Percentiles rank a stretch among this genome's conserved stretches.
Evolutionary conservation across 1,140 invertebrate species (phyloP).

Genomic region (Ceratina australensis): DNA sequence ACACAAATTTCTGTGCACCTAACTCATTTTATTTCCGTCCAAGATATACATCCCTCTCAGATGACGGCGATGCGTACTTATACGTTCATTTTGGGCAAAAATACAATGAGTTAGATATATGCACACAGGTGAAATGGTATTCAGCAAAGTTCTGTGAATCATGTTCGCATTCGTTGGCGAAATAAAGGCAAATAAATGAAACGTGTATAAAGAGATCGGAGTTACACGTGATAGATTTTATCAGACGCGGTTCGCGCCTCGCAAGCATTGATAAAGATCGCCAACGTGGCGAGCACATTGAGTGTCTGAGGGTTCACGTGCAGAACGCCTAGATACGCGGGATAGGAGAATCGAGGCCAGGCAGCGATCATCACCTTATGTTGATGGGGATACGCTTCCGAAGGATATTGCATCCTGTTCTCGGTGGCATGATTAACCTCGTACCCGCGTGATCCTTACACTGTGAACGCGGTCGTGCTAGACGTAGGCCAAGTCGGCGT

Average conservation of each 20-base stretch:
- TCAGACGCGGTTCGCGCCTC: neutral
- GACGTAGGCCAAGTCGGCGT: neutral
- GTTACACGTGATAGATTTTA: too few species aligned
- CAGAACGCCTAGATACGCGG: constrained; percentile 23
- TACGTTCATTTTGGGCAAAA: too few species aligned
- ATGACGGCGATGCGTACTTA: too few species aligned
- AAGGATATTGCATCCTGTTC: constrained; percentile 32
- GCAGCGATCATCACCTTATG: constrained; percentile 40
- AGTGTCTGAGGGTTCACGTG: constrained; percentile 34
- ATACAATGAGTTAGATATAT: too few species aligned
- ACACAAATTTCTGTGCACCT: neutral
- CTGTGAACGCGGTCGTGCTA: neutral
- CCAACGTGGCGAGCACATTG: constrained; percentile 51
- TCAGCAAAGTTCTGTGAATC: neutral
- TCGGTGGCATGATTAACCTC: constrained; percentile 33
- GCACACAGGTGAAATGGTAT: neutral
- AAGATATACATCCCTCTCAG: too few species aligned
- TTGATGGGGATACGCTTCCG: constrained; percentile 2
- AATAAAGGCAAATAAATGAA: constrained; percentile 11
- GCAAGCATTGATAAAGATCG: constrained; percentile 35
- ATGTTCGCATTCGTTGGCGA: neutral
- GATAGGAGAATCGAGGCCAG: constrained; percentile 44
- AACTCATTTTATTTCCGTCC: too few species aligned
- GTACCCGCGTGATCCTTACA: neutral
- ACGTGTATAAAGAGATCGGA: neutral